A percentile compares a stretch with the other conserved stretches of the same genome.
These are phyloP conservation scores for Sarcophaga rosellei DNA, from an alignment of 2,888 invertebrate species.

Conservation along the genomic window DNA sequence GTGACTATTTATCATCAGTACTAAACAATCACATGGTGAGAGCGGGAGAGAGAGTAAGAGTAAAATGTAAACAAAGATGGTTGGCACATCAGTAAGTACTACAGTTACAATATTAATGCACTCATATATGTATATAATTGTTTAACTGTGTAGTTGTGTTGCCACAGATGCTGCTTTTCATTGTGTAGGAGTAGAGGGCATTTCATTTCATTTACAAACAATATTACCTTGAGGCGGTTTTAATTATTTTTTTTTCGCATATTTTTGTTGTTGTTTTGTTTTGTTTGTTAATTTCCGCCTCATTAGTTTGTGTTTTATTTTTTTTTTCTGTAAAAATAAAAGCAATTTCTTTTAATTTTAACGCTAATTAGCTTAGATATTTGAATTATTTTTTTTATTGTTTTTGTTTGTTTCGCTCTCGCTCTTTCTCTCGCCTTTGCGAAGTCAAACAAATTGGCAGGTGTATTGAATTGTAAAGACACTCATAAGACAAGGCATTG, in stretches of 20 bases:
- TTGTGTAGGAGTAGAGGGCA: slow-evolving; percentile 42
- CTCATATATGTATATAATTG: too few species aligned
- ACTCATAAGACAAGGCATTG: not conserved
- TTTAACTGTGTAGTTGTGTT: slow-evolving; percentile 1
- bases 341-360: not conserved
- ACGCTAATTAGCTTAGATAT: slow-evolving; percentile 41
- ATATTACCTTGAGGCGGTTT: slow-evolving; percentile 50
- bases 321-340: slow-evolving; percentile 1
- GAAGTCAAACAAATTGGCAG: slow-evolving; percentile 30
- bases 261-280: not conserved
- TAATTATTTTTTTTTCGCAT: slow-evolving; percentile 5
- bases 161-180: slow-evolving; percentile 6
- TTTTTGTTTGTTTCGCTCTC: slow-evolving; percentile 7
- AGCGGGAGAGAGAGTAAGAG: too few species aligned
- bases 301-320: slow-evolving; percentile 43
- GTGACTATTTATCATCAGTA: too few species aligned
- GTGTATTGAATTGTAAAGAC: slow-evolving; percentile 16
- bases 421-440: too few species aligned
- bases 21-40: too few species aligned
- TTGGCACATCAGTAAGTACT: too few species aligned
- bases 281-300: slow-evolving; percentile 51
- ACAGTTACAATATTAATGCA: too few species aligned
- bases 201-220: slow-evolving; percentile 18
- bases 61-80: too few species aligned
- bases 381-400: slow-evolving; percentile 41